Evolutionary conservation across 1,140 invertebrate genomes (phyloP), one percentile per base, ranked within the genome.

Genomic region (Plectus sambesii): DNA sequence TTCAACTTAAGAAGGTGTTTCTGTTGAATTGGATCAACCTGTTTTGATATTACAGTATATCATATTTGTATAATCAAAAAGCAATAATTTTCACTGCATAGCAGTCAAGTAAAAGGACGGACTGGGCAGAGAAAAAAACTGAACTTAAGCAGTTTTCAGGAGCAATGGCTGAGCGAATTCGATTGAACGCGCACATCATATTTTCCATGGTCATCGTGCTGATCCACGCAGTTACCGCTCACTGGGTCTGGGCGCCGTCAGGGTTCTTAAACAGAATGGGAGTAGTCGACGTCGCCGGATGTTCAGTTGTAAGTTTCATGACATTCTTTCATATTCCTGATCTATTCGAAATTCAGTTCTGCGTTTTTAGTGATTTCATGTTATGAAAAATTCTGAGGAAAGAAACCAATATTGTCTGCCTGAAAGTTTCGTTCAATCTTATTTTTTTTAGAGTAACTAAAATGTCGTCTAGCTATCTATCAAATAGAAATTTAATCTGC

Each of bases 191-290:
- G 0, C 89, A 90, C 61, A 87, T 85, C 55, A 49, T 90, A 2
- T 88, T 88, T 68, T 89, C 85, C 3, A 80, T 87, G 37, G 62
- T 88, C 1, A 92, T 90, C 60, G 90, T 86, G 0, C 72, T 85
- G 1, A 82, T 92, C 1, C 92, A 92, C 69, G 89, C 86, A 63
- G 77, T 93, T 47, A 86, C 87, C 1, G 85, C 84, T n/a, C 84
- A 24, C 50, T 71, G 27, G 70, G 69, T 61, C 36, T 88, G 84
- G 86, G 82, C 83, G 1, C 77, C 82, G 36, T 82, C 85, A 55
- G 86, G 86, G 5, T 87, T 88, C 63, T 72, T 89, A 1, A 81
- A 81, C 48, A 75, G 78, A 38, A 53, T 88, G 54, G 86, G 85
- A 1, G 82, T 77, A 3, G 82, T 90, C 2, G 86, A 90, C 61